Evolutionary conservation across 1,140 invertebrate species (phyloP).

Genomic region (Phocides pigmalion): DNA sequence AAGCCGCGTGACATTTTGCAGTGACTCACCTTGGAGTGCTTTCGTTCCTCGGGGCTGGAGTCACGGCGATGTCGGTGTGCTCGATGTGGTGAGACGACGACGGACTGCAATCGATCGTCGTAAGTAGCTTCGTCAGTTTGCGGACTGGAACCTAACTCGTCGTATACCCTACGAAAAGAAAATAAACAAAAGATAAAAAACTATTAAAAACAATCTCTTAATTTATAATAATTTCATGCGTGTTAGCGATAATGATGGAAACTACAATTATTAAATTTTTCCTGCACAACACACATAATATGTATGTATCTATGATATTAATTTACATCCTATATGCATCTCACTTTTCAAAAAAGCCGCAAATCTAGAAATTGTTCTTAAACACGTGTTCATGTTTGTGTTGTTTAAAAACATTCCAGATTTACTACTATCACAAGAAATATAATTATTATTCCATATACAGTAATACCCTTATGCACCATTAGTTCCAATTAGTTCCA

Average conservation of each 20-base stretch:
- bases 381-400: too few relatives aligned
- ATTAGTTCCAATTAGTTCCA: too few relatives aligned
- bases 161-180: constrained; percentile 63
- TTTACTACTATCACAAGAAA: too few relatives aligned
- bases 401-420: too few relatives aligned
- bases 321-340: too few relatives aligned
- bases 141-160: constrained; percentile 72
- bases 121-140: constrained; percentile 70
- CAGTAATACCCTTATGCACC: too few relatives aligned
- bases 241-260: background rate
- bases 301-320: too few relatives aligned
- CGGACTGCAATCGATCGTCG: constrained; percentile 74
- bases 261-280: too few relatives aligned
- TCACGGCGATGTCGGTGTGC: constrained; percentile 68
- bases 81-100: constrained; percentile 74
- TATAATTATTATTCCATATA: too few relatives aligned
- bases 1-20: constrained; percentile 27
- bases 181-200: constrained; percentile 6
- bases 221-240: background rate
- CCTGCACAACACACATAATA: too few relatives aligned
- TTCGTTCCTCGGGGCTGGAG: constrained; percentile 74
- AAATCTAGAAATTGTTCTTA: too few relatives aligned
- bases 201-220: background rate
- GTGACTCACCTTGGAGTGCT: constrained; percentile 68
- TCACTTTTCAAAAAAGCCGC: too few relatives aligned